Conservation (phyloP, 1,140 invertebrate genomes). For the Andrena cerasifolii region DNA sequence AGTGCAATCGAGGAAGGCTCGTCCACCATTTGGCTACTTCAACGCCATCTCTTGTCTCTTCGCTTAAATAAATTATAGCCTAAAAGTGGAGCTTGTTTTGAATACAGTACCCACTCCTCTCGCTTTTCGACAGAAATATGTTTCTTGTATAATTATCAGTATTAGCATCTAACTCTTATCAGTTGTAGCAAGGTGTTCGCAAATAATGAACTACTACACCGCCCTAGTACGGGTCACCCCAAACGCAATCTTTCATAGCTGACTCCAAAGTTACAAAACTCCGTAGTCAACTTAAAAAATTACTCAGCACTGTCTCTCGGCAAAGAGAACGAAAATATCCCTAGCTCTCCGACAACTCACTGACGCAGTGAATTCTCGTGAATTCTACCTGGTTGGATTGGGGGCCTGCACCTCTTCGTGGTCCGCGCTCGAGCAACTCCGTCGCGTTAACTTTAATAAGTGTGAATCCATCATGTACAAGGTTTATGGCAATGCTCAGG, state of each 20-base stretch:
- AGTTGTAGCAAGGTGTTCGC: background rate
- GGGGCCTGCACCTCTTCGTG: slow-evolving; percentile 7
- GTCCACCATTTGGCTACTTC: no score
- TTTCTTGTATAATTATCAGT: no score
- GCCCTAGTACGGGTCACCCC: no score
- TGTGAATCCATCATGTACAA: slow-evolving; percentile 73
- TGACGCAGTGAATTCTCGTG: background rate
- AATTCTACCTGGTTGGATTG: background rate
- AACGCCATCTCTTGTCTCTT: background rate
- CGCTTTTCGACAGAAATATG: no score
- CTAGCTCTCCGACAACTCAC: background rate
- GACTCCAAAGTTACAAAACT: no score
- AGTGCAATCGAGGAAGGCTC: no score
- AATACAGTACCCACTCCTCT: no score
- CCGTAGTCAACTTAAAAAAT: background rate
- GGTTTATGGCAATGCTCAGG: slow-evolving; percentile 74
- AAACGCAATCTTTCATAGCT: background rate
- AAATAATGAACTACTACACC: background rate
- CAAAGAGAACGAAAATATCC: background rate
- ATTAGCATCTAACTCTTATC: background rate
- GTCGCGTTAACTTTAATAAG: slow-evolving; percentile 77
- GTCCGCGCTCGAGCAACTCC: slow-evolving; percentile 6
- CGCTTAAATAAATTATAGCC: background rate
- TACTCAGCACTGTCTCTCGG: background rate
- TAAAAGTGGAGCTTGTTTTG: no score